A percentile compares a stretch with the other conserved stretches of the same genome.
phyloP scores from a whole-genome alignment of 2,888 invertebrate genomes.

The Acleris sparsana region DNA sequence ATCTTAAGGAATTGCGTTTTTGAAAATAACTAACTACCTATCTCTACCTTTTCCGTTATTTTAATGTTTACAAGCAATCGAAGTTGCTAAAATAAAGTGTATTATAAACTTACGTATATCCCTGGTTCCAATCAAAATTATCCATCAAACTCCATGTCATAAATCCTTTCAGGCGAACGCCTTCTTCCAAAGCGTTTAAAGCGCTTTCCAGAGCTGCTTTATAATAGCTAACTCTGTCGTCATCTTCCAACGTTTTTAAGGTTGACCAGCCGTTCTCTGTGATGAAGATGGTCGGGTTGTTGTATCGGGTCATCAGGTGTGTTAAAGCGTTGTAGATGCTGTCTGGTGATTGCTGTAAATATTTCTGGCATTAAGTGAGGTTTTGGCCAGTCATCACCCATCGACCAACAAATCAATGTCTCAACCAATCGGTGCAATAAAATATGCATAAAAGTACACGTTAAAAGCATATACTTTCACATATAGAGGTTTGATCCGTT shows the following conservation, averaged over 20 bases:
- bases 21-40: no score
- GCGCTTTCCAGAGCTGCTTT: conserved; percentile 42
- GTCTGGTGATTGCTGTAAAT: conserved; percentile 63
- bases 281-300: conserved; percentile 73
- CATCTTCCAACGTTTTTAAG: conserved; percentile 7
- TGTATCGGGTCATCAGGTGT: conserved; percentile 53
- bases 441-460: no score
- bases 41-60: no score
- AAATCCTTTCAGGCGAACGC: conserved; percentile 67
- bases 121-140: conserved; percentile 80
- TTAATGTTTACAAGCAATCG: no score
- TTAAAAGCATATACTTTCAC: no score
- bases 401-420: no score
- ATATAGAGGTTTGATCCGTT: no score
- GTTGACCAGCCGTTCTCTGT: conserved; percentile 74
- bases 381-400: no score
- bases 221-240: conserved; percentile 20
- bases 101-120: conserved; percentile 64
- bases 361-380: neutral
- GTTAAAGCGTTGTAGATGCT: conserved; percentile 63
- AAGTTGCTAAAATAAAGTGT: no score
- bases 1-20: no score
- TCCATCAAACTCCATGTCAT: conserved; percentile 83
- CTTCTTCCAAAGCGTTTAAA: conserved; percentile 55
- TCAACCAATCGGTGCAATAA: no score